Evolutionary conservation across 2,113 vertebrate genomes (phyloP).

Genomic region (Gymnarchus niloticus): DNA sequence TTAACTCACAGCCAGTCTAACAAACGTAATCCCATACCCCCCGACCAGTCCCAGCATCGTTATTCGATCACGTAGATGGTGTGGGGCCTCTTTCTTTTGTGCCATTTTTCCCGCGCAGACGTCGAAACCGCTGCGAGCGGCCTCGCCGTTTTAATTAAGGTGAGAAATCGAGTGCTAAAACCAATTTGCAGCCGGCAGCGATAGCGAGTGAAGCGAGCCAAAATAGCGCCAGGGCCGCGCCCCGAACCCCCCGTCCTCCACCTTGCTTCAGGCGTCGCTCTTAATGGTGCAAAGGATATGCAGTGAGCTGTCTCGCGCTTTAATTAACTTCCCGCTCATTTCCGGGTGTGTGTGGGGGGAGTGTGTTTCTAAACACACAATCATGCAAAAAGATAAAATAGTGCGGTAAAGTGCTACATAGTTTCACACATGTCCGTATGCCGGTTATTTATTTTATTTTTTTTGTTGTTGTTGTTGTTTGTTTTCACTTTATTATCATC

Average conservation of each 20-base stretch:
- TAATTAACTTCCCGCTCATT: conserved; percentile 46
- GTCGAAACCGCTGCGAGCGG: conserved; percentile 35
- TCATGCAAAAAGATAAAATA: background rate
- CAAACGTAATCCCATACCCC: conserved; percentile 17
- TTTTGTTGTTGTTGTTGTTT: background rate
- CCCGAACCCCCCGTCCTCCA: conserved; percentile 24
- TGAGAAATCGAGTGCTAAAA: conserved; percentile 65
- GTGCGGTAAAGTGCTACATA: background rate
- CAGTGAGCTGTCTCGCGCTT: conserved; percentile 49
- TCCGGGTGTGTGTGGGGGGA: conserved; percentile 20
- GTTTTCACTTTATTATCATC: background rate
- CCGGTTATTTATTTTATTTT: background rate
- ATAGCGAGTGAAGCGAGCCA: conserved; percentile 37
- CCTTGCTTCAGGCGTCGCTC: conserved; percentile 31
- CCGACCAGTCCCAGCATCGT: background rate
- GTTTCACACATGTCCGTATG: background rate
- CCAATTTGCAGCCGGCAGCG: conserved; percentile 60
- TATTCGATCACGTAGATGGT: background rate
- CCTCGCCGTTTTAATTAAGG: conserved; percentile 56
- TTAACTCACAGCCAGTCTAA: conserved; percentile 34
- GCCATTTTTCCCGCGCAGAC: conserved; percentile 40
- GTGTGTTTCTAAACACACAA: conserved; percentile 11
- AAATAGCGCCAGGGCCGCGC: conserved; percentile 39
- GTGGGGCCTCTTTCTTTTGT: conserved; percentile 6
- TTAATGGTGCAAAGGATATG: conserved; percentile 50